Percentiles rank a stretch among this genome's conserved stretches.
phyloP scores from a whole-genome alignment of 2,797 vertebrate species.

The Neomorphus geoffroyi region DNA sequence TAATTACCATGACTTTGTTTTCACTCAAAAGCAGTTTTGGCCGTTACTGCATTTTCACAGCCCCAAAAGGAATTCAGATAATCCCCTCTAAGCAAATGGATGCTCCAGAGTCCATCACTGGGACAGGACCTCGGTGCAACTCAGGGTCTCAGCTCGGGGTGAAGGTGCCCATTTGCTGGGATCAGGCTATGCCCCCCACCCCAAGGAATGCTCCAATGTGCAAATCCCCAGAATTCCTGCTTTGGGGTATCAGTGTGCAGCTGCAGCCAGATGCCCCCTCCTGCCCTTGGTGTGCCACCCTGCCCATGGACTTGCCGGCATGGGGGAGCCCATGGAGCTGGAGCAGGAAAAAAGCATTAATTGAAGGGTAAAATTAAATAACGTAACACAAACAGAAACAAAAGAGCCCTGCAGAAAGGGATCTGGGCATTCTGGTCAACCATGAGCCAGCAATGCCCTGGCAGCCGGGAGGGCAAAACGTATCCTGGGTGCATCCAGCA shows the following conservation, averaged over 20 bases:
- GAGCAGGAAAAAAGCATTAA: neutral
- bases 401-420: neutral
- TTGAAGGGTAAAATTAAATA: neutral
- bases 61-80: neutral
- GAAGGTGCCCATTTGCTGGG: accelerated
- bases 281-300: neutral
- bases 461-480: too few species aligned
- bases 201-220: neutral
- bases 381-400: accelerated
- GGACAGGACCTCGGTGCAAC: accelerated
- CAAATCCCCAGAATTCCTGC: accelerated
- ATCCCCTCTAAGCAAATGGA: neutral
- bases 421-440: too few species aligned
- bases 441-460: too few species aligned
- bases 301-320: neutral
- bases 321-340: accelerated
- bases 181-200: accelerated
- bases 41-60: neutral
- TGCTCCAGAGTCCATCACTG: neutral
- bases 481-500: too few species aligned
- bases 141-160: accelerated
- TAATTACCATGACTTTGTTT: neutral
- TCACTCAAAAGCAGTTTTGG: neutral
- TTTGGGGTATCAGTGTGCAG: accelerated
- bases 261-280: neutral